Evolutionary conservation across 1,140 invertebrate species (phyloP), one percentile per base, ranked within the genome.

Genomic region (Scaptomyza graminum): DNA sequence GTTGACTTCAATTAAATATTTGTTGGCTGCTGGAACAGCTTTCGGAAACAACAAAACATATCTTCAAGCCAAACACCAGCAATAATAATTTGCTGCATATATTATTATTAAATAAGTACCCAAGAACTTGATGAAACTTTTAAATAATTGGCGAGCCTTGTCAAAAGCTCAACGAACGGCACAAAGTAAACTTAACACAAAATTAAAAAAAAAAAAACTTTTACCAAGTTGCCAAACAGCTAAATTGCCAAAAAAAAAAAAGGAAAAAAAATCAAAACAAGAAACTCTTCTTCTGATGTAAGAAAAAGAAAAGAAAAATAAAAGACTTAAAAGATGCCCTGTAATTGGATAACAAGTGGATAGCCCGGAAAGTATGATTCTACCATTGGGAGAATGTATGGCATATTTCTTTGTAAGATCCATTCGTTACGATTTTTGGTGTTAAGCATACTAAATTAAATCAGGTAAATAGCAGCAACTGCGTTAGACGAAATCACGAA

Each of bases 101-200:
- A 51, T 65, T 51, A 65, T 65, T 8, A 55, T 44, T 25, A 51
- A 70, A 65, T 65, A 51, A 44, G 9, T 49, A 13, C 16, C 37
- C 28, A 16, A 56, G 44, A 64, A 49, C 6, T 51, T 18, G 31
- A 11, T 51, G 28, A 31, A 22, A 16, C 4, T 44, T 47, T 25
- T 28, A 2, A n/a, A 2, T 22, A 15, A 41, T 12, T n/a, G 16
- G 16, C 18, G 16, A 57, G 44, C 61, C 68, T 51, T 43, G 28
- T 34, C 31, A 8, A 57, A 34, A 60, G 61, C 61, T 57, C 52
- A 65, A 71, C 22, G 47, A 39, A 52, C 68, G 28, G 28, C 28
- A 1, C 39, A 66, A 59, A 46, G 65, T 41, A 39, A 12, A 62
- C 13, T 49, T 50, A 46, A 12, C 9, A 39, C 16, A 28, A 15